A percentile compares a stretch with the other conserved stretches of the same genome.
phyloP scores from a whole-genome alignment of 2,888 invertebrate genomes.

The Eurytoma californica region DNA sequence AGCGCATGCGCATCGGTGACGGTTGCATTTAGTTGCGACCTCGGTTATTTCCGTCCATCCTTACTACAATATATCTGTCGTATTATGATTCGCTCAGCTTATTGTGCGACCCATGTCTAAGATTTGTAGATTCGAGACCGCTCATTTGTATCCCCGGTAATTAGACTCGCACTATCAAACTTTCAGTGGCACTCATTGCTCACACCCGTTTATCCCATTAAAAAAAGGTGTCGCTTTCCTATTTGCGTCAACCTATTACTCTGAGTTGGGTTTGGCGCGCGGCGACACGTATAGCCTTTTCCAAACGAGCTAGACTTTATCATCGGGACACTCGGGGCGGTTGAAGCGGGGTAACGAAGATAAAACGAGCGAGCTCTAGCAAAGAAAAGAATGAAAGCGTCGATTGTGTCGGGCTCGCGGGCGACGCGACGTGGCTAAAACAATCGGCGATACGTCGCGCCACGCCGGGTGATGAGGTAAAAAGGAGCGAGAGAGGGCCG shows the following conservation, averaged over 20 bases:
- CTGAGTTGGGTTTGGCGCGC: background rate
- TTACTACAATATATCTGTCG: conserved; percentile 48
- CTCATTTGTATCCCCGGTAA: background rate
- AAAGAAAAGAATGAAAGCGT: conserved; percentile 28
- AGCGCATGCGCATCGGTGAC: conserved; percentile 17
- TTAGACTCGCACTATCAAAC: background rate
- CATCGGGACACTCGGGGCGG: background rate
- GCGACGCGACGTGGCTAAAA: background rate
- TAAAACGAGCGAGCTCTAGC: background rate
- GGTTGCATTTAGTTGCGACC: conserved; percentile 49
- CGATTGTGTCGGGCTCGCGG: conserved; percentile 13
- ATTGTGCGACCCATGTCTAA: conserved; percentile 12
- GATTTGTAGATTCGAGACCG: background rate
- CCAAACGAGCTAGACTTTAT: conserved; percentile 29
- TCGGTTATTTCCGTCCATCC: conserved; percentile 51
- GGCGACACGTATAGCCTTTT: conserved; percentile 13
- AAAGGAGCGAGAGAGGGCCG: conserved; percentile 36
- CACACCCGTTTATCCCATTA: too few relatives aligned
- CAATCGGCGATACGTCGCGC: background rate
- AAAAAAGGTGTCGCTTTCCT: too few relatives aligned
- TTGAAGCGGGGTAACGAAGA: conserved; percentile 3
- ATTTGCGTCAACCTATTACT: too few relatives aligned
- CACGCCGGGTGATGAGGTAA: conserved; percentile 25
- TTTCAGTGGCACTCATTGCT: background rate
- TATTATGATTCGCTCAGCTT: conserved; percentile 41